Conservation (phyloP, 2,113 vertebrate species). For the Tyrannus savana region DNA sequence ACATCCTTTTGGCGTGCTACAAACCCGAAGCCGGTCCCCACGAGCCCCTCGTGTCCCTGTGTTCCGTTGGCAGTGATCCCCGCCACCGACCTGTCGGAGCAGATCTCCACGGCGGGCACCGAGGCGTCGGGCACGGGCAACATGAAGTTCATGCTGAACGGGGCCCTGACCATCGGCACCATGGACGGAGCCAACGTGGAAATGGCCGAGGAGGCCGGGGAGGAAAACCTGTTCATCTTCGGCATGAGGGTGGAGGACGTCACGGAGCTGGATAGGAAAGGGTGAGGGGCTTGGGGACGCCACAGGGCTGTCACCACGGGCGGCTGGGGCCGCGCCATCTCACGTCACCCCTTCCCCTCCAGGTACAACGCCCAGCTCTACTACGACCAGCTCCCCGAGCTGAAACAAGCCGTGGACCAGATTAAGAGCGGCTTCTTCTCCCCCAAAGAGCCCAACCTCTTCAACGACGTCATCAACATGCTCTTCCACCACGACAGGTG, state of each 20-base stretch:
- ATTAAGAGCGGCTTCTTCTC: conserved; percentile 90
- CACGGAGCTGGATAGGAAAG: conserved; percentile 83
- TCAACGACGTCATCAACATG: conserved; percentile 90
- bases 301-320: neutral
- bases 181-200: conserved; percentile 99
- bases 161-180: conserved; percentile 95
- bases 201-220: conserved; percentile 96
- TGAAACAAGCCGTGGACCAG: conserved; percentile 90
- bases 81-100: conserved; percentile 93
- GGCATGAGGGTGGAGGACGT: conserved; percentile 95
- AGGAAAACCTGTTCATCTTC: conserved; percentile 96
- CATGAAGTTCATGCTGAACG: conserved; percentile 99
- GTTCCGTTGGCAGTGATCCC: conserved; percentile 85
- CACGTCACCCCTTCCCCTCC: neutral
- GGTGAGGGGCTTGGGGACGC: conserved; percentile 75
- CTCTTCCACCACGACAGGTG: conserved; percentile 93
- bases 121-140: conserved; percentile 96
- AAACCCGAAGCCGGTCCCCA: neutral
- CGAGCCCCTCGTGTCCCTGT: accelerated
- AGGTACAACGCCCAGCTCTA: conserved; percentile 90
- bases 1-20: accelerated
- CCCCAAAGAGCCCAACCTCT: conserved; percentile 86
- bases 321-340: neutral
- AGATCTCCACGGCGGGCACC: conserved; percentile 96
- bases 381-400: conserved; percentile 85